Evolutionary conservation across 1,140 invertebrate genomes (phyloP).

Genomic region (Megalopta genalis): DNA sequence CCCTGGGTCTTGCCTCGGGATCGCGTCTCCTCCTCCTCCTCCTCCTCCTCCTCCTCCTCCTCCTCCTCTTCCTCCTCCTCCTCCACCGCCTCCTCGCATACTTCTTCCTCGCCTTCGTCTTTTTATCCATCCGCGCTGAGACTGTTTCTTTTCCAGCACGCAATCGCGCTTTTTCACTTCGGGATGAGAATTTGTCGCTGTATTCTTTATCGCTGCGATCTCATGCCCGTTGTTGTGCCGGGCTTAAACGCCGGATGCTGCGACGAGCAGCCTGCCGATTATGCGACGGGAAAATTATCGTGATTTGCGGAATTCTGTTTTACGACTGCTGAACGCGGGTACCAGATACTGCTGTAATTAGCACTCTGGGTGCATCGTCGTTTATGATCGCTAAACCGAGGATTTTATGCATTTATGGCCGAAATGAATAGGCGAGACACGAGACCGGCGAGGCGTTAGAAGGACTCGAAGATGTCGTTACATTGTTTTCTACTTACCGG

Average conservation of each 20-base stretch:
- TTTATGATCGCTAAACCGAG: no score
- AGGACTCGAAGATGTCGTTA: no score
- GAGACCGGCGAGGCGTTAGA: no score
- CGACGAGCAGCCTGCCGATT: neutral
- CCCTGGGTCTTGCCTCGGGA: constrained; percentile 33
- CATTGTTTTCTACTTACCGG: no score
- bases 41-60: constrained; percentile 4
- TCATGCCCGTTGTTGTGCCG: neutral
- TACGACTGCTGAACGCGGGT: no score
- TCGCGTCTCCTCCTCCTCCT: constrained; percentile 15
- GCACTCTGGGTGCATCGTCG: no score
- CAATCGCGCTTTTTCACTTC: neutral
- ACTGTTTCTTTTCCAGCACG: constrained; percentile 9
- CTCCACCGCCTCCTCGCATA: neutral
- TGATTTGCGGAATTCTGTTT: neutral
- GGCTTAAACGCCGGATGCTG: neutral
- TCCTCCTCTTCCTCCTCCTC: neutral
- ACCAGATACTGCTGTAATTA: no score
- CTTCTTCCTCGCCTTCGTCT: constrained; percentile 7
- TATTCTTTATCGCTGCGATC: constrained; percentile 24
- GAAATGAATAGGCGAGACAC: no score
- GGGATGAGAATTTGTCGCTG: constrained; percentile 37
- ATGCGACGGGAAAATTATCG: neutral
- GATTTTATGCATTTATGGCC: no score
- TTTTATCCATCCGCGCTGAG: constrained; percentile 8